Evolutionary conservation across 2,797 vertebrate genomes (phyloP).

Genomic region (Sphenopsis melanotis): DNA sequence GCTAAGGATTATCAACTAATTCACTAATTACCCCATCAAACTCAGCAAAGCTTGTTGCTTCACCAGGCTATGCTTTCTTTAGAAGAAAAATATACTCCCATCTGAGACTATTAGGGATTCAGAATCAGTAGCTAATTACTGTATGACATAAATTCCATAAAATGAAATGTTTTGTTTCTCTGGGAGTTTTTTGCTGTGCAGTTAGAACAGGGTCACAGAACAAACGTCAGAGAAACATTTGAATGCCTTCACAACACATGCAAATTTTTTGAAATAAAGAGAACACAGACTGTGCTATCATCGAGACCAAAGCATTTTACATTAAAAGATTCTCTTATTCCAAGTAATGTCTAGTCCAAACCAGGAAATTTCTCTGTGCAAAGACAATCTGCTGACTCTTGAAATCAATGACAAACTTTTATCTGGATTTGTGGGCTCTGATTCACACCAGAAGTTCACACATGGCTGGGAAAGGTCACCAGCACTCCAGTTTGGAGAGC

Average conservation of each 20-base stretch:
- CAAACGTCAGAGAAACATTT: neutral
- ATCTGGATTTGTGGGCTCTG: neutral
- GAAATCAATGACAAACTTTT: neutral
- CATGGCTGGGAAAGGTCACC: neutral
- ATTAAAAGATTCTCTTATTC: neutral
- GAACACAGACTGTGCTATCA: neutral
- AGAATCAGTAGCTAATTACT: neutral
- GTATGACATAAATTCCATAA: neutral
- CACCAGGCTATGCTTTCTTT: neutral
- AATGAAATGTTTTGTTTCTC: neutral
- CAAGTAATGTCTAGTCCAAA: neutral
- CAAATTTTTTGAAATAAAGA: neutral
- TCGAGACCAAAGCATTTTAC: neutral
- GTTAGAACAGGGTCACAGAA: neutral
- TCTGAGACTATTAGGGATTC: neutral
- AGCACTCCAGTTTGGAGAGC: neutral
- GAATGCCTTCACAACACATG: neutral
- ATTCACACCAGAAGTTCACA: neutral
- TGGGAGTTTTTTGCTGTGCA: neutral
- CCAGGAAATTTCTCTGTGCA: neutral
- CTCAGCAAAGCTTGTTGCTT: neutral
- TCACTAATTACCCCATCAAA: neutral
- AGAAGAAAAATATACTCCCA: neutral
- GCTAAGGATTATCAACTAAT: neutral
- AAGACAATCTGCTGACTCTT: neutral